Evolutionary conservation across 2,888 invertebrate genomes (phyloP), one percentile per base, ranked within the genome.

Genomic region (Leucophenga maculata): DNA sequence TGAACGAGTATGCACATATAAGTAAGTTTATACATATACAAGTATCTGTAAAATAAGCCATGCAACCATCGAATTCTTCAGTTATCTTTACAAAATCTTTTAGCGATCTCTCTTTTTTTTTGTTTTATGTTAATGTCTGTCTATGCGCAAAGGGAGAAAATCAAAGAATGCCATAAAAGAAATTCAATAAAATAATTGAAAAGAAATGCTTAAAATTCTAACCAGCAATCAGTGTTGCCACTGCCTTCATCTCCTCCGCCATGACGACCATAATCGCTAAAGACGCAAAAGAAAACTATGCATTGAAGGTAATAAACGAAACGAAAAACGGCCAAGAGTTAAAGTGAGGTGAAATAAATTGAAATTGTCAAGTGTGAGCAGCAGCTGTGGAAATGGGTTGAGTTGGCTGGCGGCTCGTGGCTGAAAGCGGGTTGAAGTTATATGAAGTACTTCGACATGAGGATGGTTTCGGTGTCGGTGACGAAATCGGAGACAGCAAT

Each of bases 121-220:
- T 6, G 8, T 39, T 39, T 39, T 39, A 26, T 26, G 26, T 26
- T 26, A 26, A 26, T 26, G 26, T 39, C 11, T 39, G 39, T 39
- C 39, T 39, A 39, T 39, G 39, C 39, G 39, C 1, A 18, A 50
- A 50, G 50, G 18, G 50, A 50, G 18, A 50, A 50, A 50, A 18
- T 16, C 50, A 50, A 50, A 50, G 18, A 50, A 50, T 50, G 18
- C 22, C 22, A 64, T 48, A 64, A 64, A 44, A 64, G 48, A 64
- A 64, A 64, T 64, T 64, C 62, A 64, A 64, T 64, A 64, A 64
- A 48, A 64, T 46, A 64, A 64, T 64, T 26, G 22, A 48, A 64
- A 50, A 64, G 46, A 64, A 65, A 77, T 80, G 75, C 77, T 81
- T 81, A 84, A 84, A 76, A 81, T 81, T 81, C 80, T 76, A 70